A percentile compares a stretch with the other conserved stretches of the same genome.
These are phyloP conservation scores for Neolamprologus kungweensis DNA, from an alignment of 2,113 vertebrate species.

Conservation along the genomic window DNA sequence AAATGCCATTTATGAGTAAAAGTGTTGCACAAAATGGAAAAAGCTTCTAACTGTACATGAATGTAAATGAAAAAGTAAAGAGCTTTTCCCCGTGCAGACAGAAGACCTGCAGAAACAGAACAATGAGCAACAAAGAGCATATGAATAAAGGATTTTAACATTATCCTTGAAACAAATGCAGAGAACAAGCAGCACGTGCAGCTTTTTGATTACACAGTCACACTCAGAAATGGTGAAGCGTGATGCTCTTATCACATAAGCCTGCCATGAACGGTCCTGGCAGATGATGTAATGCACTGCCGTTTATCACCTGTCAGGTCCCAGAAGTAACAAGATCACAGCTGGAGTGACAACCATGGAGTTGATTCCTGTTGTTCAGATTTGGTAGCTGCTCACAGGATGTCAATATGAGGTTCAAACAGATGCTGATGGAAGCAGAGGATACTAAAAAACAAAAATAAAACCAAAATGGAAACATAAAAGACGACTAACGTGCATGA, in stretches of 20 bases:
- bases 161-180: background rate
- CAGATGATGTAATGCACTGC: background rate
- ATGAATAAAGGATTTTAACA: background rate
- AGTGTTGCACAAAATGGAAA: background rate
- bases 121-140: background rate
- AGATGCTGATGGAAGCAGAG: background rate
- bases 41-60: background rate
- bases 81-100: background rate
- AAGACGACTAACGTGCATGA: background rate
- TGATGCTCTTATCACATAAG: background rate
- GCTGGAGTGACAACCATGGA: background rate
- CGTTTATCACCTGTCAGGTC: background rate
- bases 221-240: background rate
- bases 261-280: background rate
- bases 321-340: background rate
- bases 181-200: background rate
- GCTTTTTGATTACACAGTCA: background rate
- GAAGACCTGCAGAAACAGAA: background rate
- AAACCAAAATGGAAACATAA: background rate
- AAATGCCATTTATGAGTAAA: background rate
- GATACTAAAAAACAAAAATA: fast-evolving
- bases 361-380: background rate
- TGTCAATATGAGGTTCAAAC: background rate
- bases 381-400: background rate
- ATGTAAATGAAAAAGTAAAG: background rate